These are phyloP conservation scores for Anthophora plumipes DNA, from an alignment of 2,888 invertebrate genomes.

Conservation along the genomic window DNA sequence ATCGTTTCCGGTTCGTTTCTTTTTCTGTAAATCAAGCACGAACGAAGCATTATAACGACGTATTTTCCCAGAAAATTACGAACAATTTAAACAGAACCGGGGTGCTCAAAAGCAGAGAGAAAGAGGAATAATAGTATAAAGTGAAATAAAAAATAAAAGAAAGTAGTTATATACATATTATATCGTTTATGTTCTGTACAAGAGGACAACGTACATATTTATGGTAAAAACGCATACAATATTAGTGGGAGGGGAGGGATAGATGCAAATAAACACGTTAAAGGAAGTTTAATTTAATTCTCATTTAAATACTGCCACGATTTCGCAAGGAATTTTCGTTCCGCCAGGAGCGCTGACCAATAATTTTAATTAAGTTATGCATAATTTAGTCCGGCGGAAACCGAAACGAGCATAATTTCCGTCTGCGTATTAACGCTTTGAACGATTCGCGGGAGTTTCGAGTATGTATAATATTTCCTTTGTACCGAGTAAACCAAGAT, in stretches of 20 bases:
- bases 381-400: conserved; percentile 24
- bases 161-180: background rate
- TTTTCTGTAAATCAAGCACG: conserved; percentile 2
- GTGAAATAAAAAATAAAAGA: background rate
- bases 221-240: background rate
- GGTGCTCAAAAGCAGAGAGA: conserved; percentile 6
- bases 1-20: background rate
- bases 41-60: background rate
- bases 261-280: conserved; percentile 42
- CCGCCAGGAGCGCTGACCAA: background rate
- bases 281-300: conserved; percentile 38
- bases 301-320: conserved; percentile 28
- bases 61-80: conserved; percentile 18
- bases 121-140: no score
- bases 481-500: background rate
- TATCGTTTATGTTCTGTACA: background rate
- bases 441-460: background rate
- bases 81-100: conserved; percentile 17
- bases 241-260: background rate
- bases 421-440: background rate
- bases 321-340: conserved; percentile 29
- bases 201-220: background rate
- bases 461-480: background rate
- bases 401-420: conserved; percentile 3
- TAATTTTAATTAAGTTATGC: conserved; percentile 47